phyloP scores from a whole-genome alignment of 2,888 invertebrate species.

The Hypena proboscidalis region DNA sequence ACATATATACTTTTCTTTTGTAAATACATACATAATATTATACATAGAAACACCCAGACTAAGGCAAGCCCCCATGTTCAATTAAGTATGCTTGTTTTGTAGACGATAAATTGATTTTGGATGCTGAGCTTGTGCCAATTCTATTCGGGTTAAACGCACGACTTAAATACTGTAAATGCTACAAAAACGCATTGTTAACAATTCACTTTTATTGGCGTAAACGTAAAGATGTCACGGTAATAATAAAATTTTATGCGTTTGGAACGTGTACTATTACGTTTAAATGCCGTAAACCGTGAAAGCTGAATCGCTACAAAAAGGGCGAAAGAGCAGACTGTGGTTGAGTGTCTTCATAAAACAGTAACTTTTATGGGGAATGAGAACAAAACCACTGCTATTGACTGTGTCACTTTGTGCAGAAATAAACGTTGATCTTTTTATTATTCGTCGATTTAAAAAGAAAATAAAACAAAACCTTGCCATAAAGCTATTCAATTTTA shows the following conservation, averaged over 20 bases:
- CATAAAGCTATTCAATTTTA: too few species aligned
- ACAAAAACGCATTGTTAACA: conserved; percentile 24
- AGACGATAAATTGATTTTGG: not conserved
- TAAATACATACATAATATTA: too few species aligned
- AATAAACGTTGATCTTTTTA: too few species aligned
- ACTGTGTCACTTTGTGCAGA: too few species aligned
- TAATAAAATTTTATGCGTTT: conserved; percentile 11
- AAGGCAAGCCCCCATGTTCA: too few species aligned
- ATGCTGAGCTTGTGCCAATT: not conserved
- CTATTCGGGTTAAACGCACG: not conserved
- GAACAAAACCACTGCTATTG: too few species aligned
- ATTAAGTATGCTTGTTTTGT: too few species aligned
- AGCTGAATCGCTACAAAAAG: conserved; percentile 12
- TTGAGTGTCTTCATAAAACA: conserved; percentile 9
- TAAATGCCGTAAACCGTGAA: conserved; percentile 10
- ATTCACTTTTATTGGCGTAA: conserved; percentile 8
- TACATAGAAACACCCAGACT: too few species aligned
- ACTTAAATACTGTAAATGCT: not conserved
- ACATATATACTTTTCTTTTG: too few species aligned
- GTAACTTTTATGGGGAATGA: conserved; percentile 4
- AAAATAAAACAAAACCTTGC: too few species aligned
- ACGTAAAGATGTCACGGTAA: conserved; percentile 10
- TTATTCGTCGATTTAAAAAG: too few species aligned
- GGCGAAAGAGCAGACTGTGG: conserved; percentile 8
- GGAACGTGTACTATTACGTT: conserved; percentile 13